Evolutionary conservation across 2,888 invertebrate genomes (phyloP), one percentile per base, ranked within the genome.

Genomic region (Slavum lentiscoides): DNA sequence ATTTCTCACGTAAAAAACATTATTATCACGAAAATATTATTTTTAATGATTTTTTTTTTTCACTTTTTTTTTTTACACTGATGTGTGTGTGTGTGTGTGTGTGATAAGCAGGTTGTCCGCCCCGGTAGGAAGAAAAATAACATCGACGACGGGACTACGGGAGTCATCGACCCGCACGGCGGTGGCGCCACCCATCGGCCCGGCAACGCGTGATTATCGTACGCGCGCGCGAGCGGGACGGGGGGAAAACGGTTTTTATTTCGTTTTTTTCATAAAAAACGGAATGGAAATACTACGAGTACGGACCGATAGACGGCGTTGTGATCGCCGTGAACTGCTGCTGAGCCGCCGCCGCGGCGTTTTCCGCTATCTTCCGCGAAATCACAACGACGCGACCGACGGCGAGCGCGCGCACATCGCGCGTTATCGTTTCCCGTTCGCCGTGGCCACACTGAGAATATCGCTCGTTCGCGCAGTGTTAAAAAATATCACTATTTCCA

Each of bases 41-140:
- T 72, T 58, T 72, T 80, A 80, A 72, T 80, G 80, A 80, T 80
- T 80, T 80, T 77, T 77, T 77, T 72, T 77, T 21, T 43, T 43
- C 30, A 30, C 30, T 30, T 30, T 30, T 30, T 30, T 30, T 30
- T 30, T 30, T 30, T 30, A 2, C 4, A 2, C 30, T 30, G 30
- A 4, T 43, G 2, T 43, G 3, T 43, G 4, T 4, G 13, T n/a
- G 19, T n/a, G n/a, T n/a, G 64, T 55, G 30, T 72, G 72, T 72
- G 64, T 72, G 80, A 80, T 80, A 80, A 80, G 80, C 70, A 72
- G 80, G 80, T 23, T 80, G 39, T 55, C 55, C 69, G 62, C 43
- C 59, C 59, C 67, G 13, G 13, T 23, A 23, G 49, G 6, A 30
- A 66, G 74, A 66, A 75, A 64, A 67, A 66, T 21, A 58, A 55